Conservation (phyloP, 2,113 vertebrate species). For the Thryonomys swinderianus region DNA sequence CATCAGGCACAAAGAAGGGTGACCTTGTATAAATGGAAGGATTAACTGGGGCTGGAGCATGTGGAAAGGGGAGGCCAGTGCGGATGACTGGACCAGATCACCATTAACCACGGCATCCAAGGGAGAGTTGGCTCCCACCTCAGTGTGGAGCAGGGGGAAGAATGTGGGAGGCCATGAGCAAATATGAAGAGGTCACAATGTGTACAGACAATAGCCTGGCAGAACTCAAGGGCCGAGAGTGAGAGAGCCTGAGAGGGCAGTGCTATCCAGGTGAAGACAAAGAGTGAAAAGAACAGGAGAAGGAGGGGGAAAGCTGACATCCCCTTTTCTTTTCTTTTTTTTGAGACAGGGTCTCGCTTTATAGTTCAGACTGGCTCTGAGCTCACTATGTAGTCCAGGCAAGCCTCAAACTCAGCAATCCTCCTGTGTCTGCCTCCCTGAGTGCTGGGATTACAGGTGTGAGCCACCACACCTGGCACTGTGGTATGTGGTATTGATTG, state of each 20-base stretch:
- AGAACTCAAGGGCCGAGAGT: neutral
- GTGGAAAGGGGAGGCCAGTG: neutral
- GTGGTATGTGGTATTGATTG: too few relatives aligned
- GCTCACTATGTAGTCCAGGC: too few relatives aligned
- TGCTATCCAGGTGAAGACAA: slow-evolving; percentile 23
- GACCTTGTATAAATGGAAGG: neutral
- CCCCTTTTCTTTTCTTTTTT: too few relatives aligned
- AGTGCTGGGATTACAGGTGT: too few relatives aligned
- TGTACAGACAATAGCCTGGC: neutral
- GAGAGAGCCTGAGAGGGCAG: neutral
- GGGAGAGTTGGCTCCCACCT: neutral
- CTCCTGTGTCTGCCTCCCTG: too few relatives aligned
- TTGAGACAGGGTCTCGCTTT: too few relatives aligned
- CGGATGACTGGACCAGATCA: neutral
- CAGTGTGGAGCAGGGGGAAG: neutral
- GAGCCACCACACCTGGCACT: too few relatives aligned
- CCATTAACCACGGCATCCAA: neutral
- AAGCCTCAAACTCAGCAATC: too few relatives aligned
- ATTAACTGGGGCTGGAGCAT: neutral
- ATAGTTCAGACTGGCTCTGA: too few relatives aligned
- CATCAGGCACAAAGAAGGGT: neutral
- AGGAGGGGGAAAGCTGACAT: neutral
- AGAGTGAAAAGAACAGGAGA: slow-evolving; percentile 4
- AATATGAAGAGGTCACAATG: slow-evolving; percentile 46
- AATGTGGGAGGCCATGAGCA: neutral